A percentile compares a stretch with the other conserved stretches of the same genome.
These are phyloP conservation scores for Syrrhaptes paradoxus DNA, from an alignment of 2,113 vertebrate species.

Conservation along the genomic window DNA sequence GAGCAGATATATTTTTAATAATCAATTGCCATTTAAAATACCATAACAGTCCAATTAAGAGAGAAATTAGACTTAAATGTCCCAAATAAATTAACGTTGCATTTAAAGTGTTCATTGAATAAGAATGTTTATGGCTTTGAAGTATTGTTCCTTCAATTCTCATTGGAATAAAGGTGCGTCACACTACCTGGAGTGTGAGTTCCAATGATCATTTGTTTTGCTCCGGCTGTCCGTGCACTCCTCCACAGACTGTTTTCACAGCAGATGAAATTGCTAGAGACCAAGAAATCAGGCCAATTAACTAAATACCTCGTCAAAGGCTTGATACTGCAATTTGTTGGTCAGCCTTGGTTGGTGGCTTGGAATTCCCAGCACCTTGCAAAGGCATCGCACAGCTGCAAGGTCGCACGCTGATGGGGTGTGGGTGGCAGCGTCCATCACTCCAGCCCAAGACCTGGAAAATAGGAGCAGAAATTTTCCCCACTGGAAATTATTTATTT, in stretches of 20 bases:
- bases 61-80: background rate
- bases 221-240: background rate
- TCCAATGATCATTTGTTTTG: background rate
- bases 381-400: background rate
- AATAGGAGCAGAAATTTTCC: background rate
- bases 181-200: background rate
- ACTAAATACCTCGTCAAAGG: background rate
- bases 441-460: background rate
- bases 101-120: background rate
- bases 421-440: background rate
- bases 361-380: background rate
- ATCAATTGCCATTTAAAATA: constrained; percentile 1
- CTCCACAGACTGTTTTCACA: background rate
- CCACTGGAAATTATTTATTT: background rate
- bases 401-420: fast-evolving
- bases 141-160: background rate
- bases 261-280: background rate
- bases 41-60: background rate
- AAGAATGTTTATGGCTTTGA: background rate
- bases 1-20: constrained; percentile 11
- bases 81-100: background rate
- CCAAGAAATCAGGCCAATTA: background rate
- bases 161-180: background rate
- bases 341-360: background rate
- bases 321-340: background rate